A percentile compares a stretch with the other conserved stretches of the same genome.
Evolutionary conservation across 2,888 invertebrate genomes (phyloP).

Genomic region (Acanthacorydalis orientalis): DNA sequence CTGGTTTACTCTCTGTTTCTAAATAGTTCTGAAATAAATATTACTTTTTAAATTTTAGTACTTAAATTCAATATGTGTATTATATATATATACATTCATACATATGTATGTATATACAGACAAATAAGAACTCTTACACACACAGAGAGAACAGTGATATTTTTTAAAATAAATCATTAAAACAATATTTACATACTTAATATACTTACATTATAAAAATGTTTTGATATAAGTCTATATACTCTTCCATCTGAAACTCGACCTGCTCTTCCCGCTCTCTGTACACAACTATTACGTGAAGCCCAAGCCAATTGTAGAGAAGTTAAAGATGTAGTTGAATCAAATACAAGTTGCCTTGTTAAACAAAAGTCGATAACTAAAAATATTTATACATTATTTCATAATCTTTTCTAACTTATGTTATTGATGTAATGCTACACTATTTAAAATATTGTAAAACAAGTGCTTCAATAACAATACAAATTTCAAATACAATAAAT

Average conservation of each 20-base stretch:
- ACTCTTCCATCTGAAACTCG: conserved; percentile 73
- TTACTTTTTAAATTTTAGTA: conserved; percentile 7
- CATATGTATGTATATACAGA: neutral
- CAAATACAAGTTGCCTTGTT: conserved; percentile 64
- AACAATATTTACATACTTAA: no score
- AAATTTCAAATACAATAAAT: no score
- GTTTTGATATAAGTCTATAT: conserved; percentile 56
- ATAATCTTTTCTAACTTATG: neutral
- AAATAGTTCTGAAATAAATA: conserved; percentile 14
- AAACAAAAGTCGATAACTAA: conserved; percentile 88
- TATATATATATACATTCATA: conserved; percentile 12
- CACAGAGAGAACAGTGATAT: no score
- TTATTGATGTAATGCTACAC: neutral
- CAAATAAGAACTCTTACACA: no score
- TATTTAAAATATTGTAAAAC: neutral
- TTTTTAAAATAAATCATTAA: neutral
- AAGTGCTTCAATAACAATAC: neutral
- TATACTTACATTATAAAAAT: conserved; percentile 45
- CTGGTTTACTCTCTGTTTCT: conserved; percentile 44
- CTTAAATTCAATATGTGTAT: conserved; percentile 14
- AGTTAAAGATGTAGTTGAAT: conserved; percentile 61
- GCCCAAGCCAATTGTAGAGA: conserved; percentile 73
- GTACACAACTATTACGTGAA: conserved; percentile 73
- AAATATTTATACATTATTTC: conserved; percentile 13
- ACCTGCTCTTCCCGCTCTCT: conserved; percentile 82